Evolutionary conservation across 2,888 invertebrate genomes (phyloP).

Genomic region (Eugnorisma glareosa): DNA sequence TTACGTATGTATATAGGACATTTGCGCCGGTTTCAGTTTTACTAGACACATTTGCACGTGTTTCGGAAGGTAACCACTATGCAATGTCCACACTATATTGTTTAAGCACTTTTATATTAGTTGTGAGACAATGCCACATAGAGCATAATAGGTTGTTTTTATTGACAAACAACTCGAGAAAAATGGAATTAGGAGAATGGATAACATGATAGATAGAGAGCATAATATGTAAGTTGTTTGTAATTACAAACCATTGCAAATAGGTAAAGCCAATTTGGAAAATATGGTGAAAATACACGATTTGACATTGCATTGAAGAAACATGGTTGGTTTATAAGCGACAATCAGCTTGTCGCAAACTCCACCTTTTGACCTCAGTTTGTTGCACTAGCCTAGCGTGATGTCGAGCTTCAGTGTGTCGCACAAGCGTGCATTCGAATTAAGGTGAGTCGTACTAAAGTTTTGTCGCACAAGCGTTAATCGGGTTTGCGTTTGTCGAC

Average conservation of each 20-base stretch:
- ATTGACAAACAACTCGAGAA: neutral
- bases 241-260: neutral
- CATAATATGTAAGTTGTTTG: neutral
- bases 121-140: constrained; percentile 27
- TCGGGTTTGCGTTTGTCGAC: no score
- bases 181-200: constrained; percentile 2
- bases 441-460: no score
- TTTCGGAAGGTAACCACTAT: neutral
- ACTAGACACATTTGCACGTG: constrained; percentile 30
- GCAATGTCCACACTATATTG: neutral
- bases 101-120: neutral
- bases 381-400: no score
- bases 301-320: neutral
- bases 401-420: no score
- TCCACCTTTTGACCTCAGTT: neutral
- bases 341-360: neutral
- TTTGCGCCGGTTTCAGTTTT: constrained; percentile 39
- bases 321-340: neutral
- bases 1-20: constrained; percentile 61
- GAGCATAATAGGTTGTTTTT: neutral
- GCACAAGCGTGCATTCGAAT: no score
- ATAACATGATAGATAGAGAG: neutral
- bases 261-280: neutral
- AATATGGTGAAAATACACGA: neutral
- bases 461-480: no score